Evolutionary conservation across 2,113 vertebrate species (phyloP), one percentile per base, ranked within the genome.

Genomic region (Pterophyllum scalare): DNA sequence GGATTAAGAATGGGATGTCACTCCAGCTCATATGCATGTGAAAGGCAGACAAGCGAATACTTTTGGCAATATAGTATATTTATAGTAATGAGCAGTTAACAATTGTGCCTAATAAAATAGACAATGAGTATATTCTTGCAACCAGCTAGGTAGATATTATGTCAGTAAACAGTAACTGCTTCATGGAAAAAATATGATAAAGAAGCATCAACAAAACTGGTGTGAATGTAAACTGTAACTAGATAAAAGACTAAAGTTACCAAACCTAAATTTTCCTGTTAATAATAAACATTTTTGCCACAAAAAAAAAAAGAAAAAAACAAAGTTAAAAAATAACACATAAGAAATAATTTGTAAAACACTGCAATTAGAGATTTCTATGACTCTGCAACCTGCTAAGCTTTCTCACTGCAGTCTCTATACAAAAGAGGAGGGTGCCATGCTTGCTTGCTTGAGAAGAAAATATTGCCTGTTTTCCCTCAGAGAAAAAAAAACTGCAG

Each of bases 401-500:
- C 75, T 67, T 67, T 46, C 64, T 67, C 10, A 13, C 74, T 77
- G 33, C 56, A 79, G 67, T 33, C 33, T 33, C 33, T 4, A 28
- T 28, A 28, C 28, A 3, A 33, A 33, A 33, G 33, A 33, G 33
- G 5, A 33, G 33, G 6, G 6, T 7, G 6, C 33, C 33, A 33
- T 33, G 33, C 33, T 33, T 33, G 33, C 33, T 33, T 33, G 5
- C 5, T 6, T 7, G 6, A 5, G 6, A 33, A 33, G 33, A 33
- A 3, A 33, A 33, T 7, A 33, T 33, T 33, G 33, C 33, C 33
- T 5, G 33, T 5, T 33, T 4, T 28, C 28, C 28, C 28, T 28
- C 28, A 28, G 28, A 28, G 28, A 28, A 54, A 74, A 26, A 52
- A 61, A 80, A 11, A 6, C 85, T 83, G 84, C 86, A 88, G 60